Percentiles rank a stretch among this genome's conserved stretches.
phyloP scores from a whole-genome alignment of 2,888 invertebrate species.

The Aphidius colemani region DNA sequence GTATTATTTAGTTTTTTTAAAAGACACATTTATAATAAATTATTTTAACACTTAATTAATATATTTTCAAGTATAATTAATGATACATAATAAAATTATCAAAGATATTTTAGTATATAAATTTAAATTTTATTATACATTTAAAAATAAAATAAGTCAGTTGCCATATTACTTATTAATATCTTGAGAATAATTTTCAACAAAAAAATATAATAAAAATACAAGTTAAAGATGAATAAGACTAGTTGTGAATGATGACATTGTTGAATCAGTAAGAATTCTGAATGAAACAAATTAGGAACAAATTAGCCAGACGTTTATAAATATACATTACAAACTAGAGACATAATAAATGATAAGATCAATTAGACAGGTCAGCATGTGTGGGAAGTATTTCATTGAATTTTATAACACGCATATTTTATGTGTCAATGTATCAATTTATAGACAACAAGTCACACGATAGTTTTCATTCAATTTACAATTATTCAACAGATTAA shows the following conservation, averaged over 20 bases:
- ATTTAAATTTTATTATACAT: too few relatives aligned
- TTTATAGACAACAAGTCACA: conserved; percentile 37
- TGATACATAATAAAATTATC: too few relatives aligned
- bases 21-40: too few relatives aligned
- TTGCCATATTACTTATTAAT: background rate
- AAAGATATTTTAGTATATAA: too few relatives aligned
- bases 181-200: background rate
- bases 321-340: conserved; percentile 2
- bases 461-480: conserved; percentile 20
- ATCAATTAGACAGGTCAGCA: conserved; percentile 49
- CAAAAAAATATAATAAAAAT: conserved; percentile 3
- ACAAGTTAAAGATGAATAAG: background rate
- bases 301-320: conserved; percentile 26
- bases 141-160: too few relatives aligned
- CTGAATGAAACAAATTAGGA: conserved; percentile 28
- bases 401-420: conserved; percentile 34
- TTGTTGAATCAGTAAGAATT: background rate
- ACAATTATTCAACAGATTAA: conserved; percentile 6
- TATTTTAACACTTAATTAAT: too few relatives aligned
- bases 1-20: too few relatives aligned
- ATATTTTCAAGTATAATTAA: too few relatives aligned
- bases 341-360: conserved; percentile 38
- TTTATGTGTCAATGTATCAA: conserved; percentile 39
- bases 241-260: background rate
- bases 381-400: conserved; percentile 48